Conservation (phyloP, 2,888 invertebrate species). For the Bembecia ichneumoniformis region DNA sequence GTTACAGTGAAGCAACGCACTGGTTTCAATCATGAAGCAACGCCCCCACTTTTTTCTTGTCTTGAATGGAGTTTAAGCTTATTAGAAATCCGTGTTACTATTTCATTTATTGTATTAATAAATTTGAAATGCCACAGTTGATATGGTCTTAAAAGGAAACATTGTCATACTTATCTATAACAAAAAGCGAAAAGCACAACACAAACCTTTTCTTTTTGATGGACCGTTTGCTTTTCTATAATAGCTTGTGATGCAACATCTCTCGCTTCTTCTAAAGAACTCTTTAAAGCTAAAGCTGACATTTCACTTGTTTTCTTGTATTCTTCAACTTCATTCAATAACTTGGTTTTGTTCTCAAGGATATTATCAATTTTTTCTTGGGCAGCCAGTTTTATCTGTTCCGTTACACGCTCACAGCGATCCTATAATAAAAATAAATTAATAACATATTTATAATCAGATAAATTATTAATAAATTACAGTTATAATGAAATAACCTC, state of each 20-base stretch:
- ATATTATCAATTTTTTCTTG: conserved; percentile 68
- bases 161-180: too few relatives aligned
- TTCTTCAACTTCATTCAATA: conserved; percentile 49
- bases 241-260: conserved; percentile 49
- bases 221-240: conserved; percentile 30
- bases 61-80: too few relatives aligned
- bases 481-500: conserved; percentile 33
- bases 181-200: too few relatives aligned
- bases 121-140: too few relatives aligned
- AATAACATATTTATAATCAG: not conserved
- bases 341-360: conserved; percentile 46
- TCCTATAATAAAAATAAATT: conserved; percentile 29
- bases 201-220: conserved; percentile 56
- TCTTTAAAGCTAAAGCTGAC: conserved; percentile 55
- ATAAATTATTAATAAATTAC: not conserved
- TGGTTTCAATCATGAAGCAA: too few relatives aligned
- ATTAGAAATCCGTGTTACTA: too few relatives aligned
- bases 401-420: conserved; percentile 65
- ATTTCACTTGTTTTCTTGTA: conserved; percentile 56
- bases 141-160: too few relatives aligned
- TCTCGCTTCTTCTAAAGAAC: conserved; percentile 54
- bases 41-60: too few relatives aligned
- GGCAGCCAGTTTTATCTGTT: conserved; percentile 64
- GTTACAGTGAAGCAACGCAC: too few relatives aligned
- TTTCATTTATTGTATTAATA: too few relatives aligned